Conservation (phyloP, 2,797 vertebrate genomes). For the Myripristis jacobus region DNA sequence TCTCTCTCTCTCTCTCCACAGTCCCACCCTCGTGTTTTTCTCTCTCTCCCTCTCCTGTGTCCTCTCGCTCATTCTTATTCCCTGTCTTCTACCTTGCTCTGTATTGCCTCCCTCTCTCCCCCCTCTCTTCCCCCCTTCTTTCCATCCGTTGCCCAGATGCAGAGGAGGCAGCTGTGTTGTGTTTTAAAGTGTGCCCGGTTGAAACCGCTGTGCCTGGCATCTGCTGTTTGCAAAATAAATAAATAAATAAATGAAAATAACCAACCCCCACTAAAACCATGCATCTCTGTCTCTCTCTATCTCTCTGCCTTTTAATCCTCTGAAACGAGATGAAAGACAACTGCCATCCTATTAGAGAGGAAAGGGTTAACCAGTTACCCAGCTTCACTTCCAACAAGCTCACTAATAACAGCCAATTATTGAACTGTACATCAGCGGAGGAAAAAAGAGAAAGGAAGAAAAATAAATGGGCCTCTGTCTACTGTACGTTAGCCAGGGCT, state of each 20-base stretch:
- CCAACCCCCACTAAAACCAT: constrained; percentile 61
- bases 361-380: constrained; percentile 68
- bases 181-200: constrained; percentile 73
- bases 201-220: constrained; percentile 68
- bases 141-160: constrained; percentile 74
- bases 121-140: constrained; percentile 53
- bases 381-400: constrained; percentile 67
- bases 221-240: constrained; percentile 66
- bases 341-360: constrained; percentile 48
- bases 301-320: constrained; percentile 53
- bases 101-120: constrained; percentile 30
- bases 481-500: constrained; percentile 48
- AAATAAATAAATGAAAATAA: too few species aligned
- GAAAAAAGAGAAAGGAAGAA: constrained; percentile 41
- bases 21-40: constrained; percentile 33
- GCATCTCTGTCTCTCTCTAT: constrained; percentile 41
- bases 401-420: constrained; percentile 80
- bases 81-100: constrained; percentile 51
- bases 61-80: constrained; percentile 46
- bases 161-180: constrained; percentile 76
- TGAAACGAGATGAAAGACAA: constrained; percentile 73
- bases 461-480: constrained; percentile 27
- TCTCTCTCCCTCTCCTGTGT: constrained; percentile 41
- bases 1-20: constrained; percentile 12
- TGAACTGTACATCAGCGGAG: constrained; percentile 61